phyloP scores from a whole-genome alignment of 2,797 vertebrate species.

The Diplodus puntazzo region DNA sequence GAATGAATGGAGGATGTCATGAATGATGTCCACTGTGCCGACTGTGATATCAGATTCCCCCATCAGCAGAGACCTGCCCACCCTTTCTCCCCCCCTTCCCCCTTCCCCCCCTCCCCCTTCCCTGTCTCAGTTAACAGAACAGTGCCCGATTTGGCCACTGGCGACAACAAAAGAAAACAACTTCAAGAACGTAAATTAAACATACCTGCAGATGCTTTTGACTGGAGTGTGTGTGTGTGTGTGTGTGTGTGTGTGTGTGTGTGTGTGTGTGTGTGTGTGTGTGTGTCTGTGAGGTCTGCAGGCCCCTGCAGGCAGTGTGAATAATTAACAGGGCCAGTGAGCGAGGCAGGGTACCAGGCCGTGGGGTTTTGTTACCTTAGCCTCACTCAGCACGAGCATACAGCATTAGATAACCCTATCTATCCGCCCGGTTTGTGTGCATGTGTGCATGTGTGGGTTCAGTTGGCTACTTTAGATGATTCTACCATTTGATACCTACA shows the following conservation, averaged over 20 bases:
- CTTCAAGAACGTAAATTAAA: constrained; percentile 72
- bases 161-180: constrained; percentile 71
- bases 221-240: constrained; percentile 14
- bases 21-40: constrained; percentile 63
- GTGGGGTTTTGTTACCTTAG: constrained; percentile 79
- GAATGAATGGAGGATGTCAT: constrained; percentile 56
- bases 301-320: constrained; percentile 73
- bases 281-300: constrained; percentile 32
- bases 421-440: constrained; percentile 55
- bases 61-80: constrained; percentile 37
- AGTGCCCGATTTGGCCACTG: constrained; percentile 61
- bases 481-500: constrained; percentile 78
- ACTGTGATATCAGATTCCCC: constrained; percentile 65
- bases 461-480: constrained; percentile 77
- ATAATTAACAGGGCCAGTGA: constrained; percentile 79
- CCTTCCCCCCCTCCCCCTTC: neutral
- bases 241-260: constrained; percentile 38
- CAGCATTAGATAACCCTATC: constrained; percentile 79
- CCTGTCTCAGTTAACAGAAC: constrained; percentile 64
- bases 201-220: constrained; percentile 71
- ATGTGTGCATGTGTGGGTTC: constrained; percentile 26
- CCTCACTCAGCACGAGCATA: constrained; percentile 74
- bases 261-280: neutral
- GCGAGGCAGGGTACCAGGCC: constrained; percentile 67
- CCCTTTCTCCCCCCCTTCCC: neutral